Evolutionary conservation across 2,113 vertebrate species (phyloP), one percentile per base, ranked within the genome.

Genomic region (Carassius auratus): DNA sequence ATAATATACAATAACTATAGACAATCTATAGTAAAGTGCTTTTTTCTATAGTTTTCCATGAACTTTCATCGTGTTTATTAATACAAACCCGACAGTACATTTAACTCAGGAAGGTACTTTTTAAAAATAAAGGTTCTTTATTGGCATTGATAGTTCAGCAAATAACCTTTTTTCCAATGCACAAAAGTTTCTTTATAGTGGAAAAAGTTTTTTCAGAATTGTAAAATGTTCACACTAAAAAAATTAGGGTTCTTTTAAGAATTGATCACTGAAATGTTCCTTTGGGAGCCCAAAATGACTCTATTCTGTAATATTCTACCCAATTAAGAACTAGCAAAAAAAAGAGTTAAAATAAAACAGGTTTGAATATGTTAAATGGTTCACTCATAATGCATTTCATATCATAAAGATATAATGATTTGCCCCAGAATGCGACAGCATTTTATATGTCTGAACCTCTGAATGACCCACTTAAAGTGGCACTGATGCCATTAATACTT

Each of bases 401-500:
- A 38, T 71, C 33, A 69, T 71, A 64, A 80, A 80, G 33, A 64
- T 38, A 12, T 26, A 68, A 52, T 30, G 61, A 79, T 80, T 80
- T 64, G 59, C 78, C 42, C 78, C 78, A 64, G 59, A 45, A 62
- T 64, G 59, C n/a, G 4, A 79, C 68, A 62, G 55, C 57, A 61
- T 76, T 76, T 76, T 14, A 55, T 19, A 79, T 6, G 79, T 26
- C 76, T 62, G 19, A 64, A 81, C 61, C 78, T 66, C 42, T 4
- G 19, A 82, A 69, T 82, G 80, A 82, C 80, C 80, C 80, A 82
- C 62, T 82, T 82, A 52, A 82, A 82, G 10, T 55, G 48, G 62
- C 80, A 82, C 80, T 52, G 45, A 82, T 82, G 80, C 80, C 80
- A 82, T 69, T 82, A 50, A 82, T 82, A 82, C 80, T 82, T 69